Evolutionary conservation across 2,113 vertebrate species (phyloP).

Genomic region (Sakesphorus luctuosus): DNA sequence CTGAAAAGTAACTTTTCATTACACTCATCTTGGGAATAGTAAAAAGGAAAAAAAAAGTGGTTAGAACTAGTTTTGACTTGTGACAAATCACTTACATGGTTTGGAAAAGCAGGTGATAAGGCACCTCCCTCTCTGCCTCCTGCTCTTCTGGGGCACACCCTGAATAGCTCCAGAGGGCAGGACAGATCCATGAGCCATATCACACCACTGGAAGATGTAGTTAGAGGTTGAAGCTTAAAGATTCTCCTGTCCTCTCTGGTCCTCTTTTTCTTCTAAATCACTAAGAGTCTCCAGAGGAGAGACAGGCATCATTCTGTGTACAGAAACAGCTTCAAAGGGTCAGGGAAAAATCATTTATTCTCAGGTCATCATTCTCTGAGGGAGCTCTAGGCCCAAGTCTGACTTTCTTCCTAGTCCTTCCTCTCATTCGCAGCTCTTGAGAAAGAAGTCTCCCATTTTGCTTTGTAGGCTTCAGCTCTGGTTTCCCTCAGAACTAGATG

Average conservation of each 20-base stretch:
- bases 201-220: not conserved
- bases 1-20: not conserved
- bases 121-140: not conserved
- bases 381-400: not conserved
- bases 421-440: not conserved
- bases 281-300: not conserved
- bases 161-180: not conserved
- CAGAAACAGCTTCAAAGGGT: not conserved
- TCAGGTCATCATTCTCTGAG: not conserved
- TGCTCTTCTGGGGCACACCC: not conserved
- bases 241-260: rapidly evolving
- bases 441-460: not conserved
- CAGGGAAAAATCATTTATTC: not conserved
- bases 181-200: not conserved
- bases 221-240: not conserved
- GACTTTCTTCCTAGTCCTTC: not conserved
- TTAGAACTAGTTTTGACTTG: not conserved
- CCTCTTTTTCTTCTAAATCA: not conserved
- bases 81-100: not conserved
- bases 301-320: not conserved
- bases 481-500: not conserved
- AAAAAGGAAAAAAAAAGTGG: not conserved
- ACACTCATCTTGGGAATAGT: not conserved
- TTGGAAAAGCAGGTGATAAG: not conserved
- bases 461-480: not conserved